Evolutionary conservation across 2,113 vertebrate genomes (phyloP), one percentile per base, ranked within the genome.

Genomic region (Eonycteris spelaea): DNA sequence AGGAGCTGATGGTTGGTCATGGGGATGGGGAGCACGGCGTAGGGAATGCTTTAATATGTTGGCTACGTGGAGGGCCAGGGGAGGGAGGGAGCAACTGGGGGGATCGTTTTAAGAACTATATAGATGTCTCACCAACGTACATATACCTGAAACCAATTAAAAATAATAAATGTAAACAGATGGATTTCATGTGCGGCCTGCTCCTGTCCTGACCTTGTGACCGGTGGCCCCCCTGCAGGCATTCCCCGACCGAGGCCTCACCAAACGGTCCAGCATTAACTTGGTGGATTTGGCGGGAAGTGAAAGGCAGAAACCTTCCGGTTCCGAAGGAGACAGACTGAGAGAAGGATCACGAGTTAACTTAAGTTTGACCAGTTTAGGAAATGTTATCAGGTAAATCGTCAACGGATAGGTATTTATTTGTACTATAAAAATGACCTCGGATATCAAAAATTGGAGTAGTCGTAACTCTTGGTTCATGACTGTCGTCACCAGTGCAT

Each of bases 261-360:
- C 99, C 11, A 99, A 99, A 78, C 98, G 99, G 93, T 99, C 99
- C 94, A 99, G 98, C 96, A 98, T 99, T 92, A 99, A 99, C 94
- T 87, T 99, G 97, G 99, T 99, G 97, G 99, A 99, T 96, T 94
- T 99, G 97, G 99, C 99, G 2, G 99, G 99, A 95, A 99, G 99
- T 38, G 99, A 99, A 97, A 98, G 99, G 28, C 99, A 99, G 98
- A 98, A 98, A 68, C 98, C 98, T 5, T 98, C 99, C 1, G 98
- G 99, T 33, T 99, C 99, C 1, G 99, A 99, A 98, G 99, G 99
- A 10, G 99, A 99, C 96, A 98, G 99, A 70, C 98, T 99, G 59
- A 99, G 98, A 92, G 99, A 99, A 98, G 99, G 99, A 87, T 99
- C 99, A 0, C 98, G 98, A 83, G 99, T 99, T 97, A 99, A 99